These are phyloP conservation scores for Polymixis flavicincta DNA, from an alignment of 2,888 invertebrate genomes.

Conservation along the genomic window DNA sequence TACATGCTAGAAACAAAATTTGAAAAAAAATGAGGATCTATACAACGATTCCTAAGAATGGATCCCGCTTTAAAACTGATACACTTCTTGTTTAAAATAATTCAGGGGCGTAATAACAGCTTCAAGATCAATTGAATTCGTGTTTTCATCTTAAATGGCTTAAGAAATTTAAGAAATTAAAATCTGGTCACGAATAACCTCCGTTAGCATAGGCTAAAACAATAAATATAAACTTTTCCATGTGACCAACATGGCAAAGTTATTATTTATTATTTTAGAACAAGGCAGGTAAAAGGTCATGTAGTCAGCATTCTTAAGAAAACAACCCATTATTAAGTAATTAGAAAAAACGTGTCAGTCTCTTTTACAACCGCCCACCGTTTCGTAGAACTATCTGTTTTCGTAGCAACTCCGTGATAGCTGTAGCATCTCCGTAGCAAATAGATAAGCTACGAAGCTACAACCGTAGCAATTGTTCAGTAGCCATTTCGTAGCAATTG, in stretches of 20 bases:
- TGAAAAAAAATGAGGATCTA: no score
- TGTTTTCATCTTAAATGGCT: background rate
- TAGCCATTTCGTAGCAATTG: conserved; percentile 23
- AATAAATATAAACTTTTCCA: background rate
- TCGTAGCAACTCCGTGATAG: conserved; percentile 45
- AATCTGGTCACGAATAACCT: background rate
- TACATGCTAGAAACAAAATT: background rate
- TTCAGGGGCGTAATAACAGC: background rate
- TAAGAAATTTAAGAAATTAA: background rate
- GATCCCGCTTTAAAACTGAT: background rate
- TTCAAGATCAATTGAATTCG: background rate
- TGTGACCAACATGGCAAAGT: no score
- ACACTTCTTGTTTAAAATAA: background rate
- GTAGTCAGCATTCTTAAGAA: background rate
- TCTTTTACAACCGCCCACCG: background rate
- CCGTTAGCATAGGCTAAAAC: background rate
- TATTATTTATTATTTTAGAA: background rate
- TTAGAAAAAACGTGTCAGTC: background rate
- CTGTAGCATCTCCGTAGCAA: conserved; percentile 51
- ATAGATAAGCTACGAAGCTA: conserved; percentile 33
- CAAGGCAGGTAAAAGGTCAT: background rate
- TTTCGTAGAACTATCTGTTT: conserved; percentile 26
- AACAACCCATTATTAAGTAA: background rate
- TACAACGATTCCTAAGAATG: no score
- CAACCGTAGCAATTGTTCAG: conserved; percentile 36